A percentile compares a stretch with the other conserved stretches of the same genome.
Conservation (phyloP, 2,888 invertebrate species). For the Drosophila suboccidentalis region DNA sequence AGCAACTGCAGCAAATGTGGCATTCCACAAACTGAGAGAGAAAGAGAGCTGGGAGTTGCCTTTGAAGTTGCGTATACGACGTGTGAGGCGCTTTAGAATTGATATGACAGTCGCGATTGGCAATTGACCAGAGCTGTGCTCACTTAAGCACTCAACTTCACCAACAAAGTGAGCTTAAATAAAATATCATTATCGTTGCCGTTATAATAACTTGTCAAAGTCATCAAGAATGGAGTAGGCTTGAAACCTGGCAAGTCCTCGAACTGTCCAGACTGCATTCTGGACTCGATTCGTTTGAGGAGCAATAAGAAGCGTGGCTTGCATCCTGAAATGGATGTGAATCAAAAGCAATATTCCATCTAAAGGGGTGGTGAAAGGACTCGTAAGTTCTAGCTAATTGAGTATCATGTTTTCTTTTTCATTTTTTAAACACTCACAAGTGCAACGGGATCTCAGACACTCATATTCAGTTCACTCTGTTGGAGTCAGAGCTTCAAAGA, state of each 20-base stretch:
- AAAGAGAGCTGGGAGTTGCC: neutral
- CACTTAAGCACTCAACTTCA: conserved; percentile 3
- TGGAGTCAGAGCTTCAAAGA: conserved; percentile 66
- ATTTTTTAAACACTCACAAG: neutral
- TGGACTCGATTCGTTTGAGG: neutral
- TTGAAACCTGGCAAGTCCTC: neutral
- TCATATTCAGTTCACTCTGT: conserved; percentile 12
- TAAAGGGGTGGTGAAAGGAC: conserved; percentile 6
- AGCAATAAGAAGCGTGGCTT: conserved; percentile 7
- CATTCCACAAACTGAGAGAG: conserved; percentile 13
- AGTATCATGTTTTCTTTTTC: conserved; percentile 27
- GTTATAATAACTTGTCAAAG: neutral
- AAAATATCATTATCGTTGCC: neutral
- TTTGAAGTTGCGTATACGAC: conserved; percentile 18
- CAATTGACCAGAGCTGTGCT: conserved; percentile 10
- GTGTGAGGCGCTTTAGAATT: conserved; percentile 3
- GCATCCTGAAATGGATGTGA: conserved; percentile 11
- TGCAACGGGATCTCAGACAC: conserved; percentile 12
- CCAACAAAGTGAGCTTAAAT: neutral
- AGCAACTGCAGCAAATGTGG: conserved; percentile 32
- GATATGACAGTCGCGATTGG: neutral
- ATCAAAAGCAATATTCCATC: conserved; percentile 16
- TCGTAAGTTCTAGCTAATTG: conserved; percentile 19
- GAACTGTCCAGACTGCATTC: neutral
- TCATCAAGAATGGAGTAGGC: neutral